These are phyloP conservation scores for Drosophila nr. perissopoda DNA, from an alignment of 2,888 invertebrate genomes.

Conservation along the genomic window DNA sequence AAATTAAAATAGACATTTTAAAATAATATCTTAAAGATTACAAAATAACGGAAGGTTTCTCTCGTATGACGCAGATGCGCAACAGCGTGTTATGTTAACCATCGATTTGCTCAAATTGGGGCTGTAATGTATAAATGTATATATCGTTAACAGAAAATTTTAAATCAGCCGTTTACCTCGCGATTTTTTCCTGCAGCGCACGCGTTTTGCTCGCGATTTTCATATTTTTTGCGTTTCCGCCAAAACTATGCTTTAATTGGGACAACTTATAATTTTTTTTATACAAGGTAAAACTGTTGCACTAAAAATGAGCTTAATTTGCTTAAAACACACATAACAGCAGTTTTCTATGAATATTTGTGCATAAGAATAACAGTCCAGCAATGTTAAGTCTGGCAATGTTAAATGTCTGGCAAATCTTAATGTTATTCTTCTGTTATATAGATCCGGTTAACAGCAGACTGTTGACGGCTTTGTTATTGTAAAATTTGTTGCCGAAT, in stretches of 20 bases:
- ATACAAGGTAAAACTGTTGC: not conserved
- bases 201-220: not conserved
- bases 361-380: conserved; percentile 1
- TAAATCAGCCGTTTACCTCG: conserved; percentile 6
- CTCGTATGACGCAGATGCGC: not conserved
- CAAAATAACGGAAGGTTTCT: not conserved
- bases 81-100: not conserved
- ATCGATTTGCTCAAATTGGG: not conserved
- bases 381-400: not conserved
- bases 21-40: not conserved
- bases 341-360: not conserved
- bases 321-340: conserved; percentile 7
- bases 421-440: conserved; percentile 4
- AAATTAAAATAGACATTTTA: not conserved
- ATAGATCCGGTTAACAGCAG: conserved; percentile 24
- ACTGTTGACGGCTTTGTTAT: conserved; percentile 37
- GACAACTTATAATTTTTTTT: not conserved
- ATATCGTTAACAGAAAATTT: not conserved
- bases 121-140: not conserved
- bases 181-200: not conserved
- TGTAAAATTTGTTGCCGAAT: conserved; percentile 46
- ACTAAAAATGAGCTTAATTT: not conserved
- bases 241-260: not conserved
- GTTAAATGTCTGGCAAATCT: not conserved
- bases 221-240: not conserved